These are phyloP conservation scores for Lucinisca nassula DNA, from an alignment of 2,888 invertebrate genomes.

Conservation along the genomic window DNA sequence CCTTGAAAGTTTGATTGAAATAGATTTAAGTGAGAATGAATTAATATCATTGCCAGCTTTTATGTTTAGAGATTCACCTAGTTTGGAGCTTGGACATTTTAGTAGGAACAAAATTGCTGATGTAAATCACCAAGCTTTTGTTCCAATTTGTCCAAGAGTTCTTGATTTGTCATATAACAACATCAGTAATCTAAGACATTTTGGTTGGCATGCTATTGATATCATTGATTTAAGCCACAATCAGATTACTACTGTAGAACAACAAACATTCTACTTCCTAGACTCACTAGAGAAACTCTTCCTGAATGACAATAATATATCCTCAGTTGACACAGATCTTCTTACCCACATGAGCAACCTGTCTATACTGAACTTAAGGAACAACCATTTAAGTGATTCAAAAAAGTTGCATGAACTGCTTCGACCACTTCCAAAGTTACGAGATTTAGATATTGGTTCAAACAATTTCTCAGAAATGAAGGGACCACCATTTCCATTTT, in stretches of 20 bases:
- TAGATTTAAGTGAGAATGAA: slow-evolving; percentile 74
- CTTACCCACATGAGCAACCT: slow-evolving; percentile 77
- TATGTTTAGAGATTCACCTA: slow-evolving; percentile 76
- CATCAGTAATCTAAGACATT: slow-evolving; percentile 73
- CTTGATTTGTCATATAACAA: slow-evolving; percentile 83
- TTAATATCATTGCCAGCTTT: slow-evolving; percentile 73
- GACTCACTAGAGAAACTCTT: slow-evolving; percentile 75
- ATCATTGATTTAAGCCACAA: slow-evolving; percentile 78
- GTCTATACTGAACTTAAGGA: slow-evolving; percentile 67
- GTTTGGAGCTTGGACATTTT: slow-evolving; percentile 78
- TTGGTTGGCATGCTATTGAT: slow-evolving; percentile 79
- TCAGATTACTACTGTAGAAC: slow-evolving; percentile 71
- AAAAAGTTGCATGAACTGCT: slow-evolving; percentile 60
- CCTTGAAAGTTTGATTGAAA: slow-evolving; percentile 44
- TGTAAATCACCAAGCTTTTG: slow-evolving; percentile 79
- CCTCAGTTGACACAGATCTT: slow-evolving; percentile 67
- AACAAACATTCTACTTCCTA: slow-evolving; percentile 79
- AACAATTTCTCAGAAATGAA: slow-evolving; percentile 76
- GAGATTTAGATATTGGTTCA: slow-evolving; percentile 75
- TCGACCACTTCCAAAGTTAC: slow-evolving; percentile 66
- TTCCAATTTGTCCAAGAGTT: slow-evolving; percentile 74
- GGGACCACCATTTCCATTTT: slow-evolving; percentile 69
- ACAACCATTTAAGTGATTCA: slow-evolving; percentile 70
- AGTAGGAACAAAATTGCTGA: slow-evolving; percentile 79
- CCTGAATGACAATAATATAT: slow-evolving; percentile 76